Evolutionary conservation across 2,888 invertebrate species (phyloP).

Genomic region (Drosophila prolongata): DNA sequence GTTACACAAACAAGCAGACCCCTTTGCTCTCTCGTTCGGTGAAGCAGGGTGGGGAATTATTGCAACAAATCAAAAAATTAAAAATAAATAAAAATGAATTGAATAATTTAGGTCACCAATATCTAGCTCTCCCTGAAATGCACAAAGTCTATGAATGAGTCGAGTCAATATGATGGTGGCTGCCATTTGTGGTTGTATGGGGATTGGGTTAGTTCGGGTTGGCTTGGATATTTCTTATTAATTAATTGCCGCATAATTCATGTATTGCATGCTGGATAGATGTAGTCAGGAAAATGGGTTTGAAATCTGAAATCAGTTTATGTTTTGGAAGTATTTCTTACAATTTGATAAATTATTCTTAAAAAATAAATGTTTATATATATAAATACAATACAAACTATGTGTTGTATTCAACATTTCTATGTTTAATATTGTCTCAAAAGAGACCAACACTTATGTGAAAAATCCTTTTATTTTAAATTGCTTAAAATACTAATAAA

Average conservation of each 20-base stretch:
- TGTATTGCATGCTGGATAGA: constrained; percentile 54
- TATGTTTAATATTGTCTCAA: no score
- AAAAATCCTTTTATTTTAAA: no score
- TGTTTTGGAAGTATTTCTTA: background rate
- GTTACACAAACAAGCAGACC: constrained; percentile 80
- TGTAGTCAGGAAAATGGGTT: background rate
- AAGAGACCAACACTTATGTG: no score
- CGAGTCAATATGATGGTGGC: constrained; percentile 40
- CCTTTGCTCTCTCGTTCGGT: constrained; percentile 53
- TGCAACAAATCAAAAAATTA: constrained; percentile 83
- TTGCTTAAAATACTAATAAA: no score
- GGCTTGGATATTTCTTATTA: constrained; percentile 29
- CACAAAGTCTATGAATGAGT: constrained; percentile 33
- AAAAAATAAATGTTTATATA: no score
- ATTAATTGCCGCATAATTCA: constrained; percentile 72
- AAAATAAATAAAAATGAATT: constrained; percentile 83
- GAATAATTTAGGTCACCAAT: constrained; percentile 83
- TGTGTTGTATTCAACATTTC: no score
- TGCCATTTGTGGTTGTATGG: constrained; percentile 20
- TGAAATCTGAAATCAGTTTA: background rate
- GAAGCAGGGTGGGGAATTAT: constrained; percentile 40
- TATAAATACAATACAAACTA: no score
- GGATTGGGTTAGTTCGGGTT: constrained; percentile 27
- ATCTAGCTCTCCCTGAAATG: constrained; percentile 29
- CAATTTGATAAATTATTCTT: no score